Evolutionary conservation across 1,140 invertebrate genomes (phyloP), one percentile per base, ranked within the genome.

Genomic region (Tachypleus tridentatus): DNA sequence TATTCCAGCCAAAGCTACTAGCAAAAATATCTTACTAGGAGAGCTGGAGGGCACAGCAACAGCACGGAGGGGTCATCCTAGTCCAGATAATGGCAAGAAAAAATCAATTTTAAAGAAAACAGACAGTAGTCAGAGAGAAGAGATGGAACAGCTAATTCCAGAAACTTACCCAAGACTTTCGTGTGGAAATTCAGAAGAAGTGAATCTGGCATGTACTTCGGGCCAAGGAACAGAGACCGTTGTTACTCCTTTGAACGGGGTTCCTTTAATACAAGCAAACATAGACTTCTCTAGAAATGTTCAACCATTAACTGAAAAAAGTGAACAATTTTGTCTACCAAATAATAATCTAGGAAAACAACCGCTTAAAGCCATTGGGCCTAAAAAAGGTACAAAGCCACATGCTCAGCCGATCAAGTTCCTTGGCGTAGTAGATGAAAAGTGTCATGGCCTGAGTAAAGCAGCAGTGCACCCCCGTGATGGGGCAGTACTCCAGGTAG

Each of bases 81-180:
- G 80, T 79, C 64, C 83, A 83, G 71, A 86, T 84, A 69, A 64
- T 50, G 62, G 60, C n/a, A 74, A 74, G 66, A 76, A 76, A 59
- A 89, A 87, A 76, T 89, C 87, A 65, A 89, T 89, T 73, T 76
- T 90, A 70, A 89, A 88, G 79, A 86, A 86, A 75, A 85, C 85
- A 54, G 86, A 87, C 71, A 80, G 77, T 69, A 78, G 61, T 11
- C 69, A 72, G 51, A 82, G 86, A 74, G 86, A 87, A 49, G 88
- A 90, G 76, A 88, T 85, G 64, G 87, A 89, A 76, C 84, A 87
- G 69, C 79, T 90, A 51, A 85, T 89, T 66, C 80, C 83, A 7
- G 85, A 87, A 72, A 65, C 65, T 50, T 64, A 65, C 66, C 61
- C 29, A 1, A 29, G 29, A 29, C 29, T 29, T 29, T 29, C 29